Evolutionary conservation across 2,113 vertebrate genomes (phyloP).

Genomic region (Dipodomys stephensi): DNA sequence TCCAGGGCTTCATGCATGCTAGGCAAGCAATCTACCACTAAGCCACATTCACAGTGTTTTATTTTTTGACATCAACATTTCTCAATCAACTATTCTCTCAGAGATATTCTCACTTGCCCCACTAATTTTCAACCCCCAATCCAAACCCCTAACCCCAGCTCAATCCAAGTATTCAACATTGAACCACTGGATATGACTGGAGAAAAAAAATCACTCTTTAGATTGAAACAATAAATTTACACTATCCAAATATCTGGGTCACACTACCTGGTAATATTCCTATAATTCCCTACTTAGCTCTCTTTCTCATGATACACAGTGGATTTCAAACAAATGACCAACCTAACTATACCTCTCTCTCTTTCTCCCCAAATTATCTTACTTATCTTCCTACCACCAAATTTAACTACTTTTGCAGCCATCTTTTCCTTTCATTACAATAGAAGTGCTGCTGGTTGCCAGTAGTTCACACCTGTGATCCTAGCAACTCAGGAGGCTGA

Average conservation of each 20-base stretch:
- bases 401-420: background rate
- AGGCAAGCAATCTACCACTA: too few relatives aligned
- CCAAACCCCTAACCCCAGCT: conserved; percentile 43
- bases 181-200: background rate
- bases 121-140: background rate
- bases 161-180: background rate
- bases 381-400: conserved; percentile 22
- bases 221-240: conserved; percentile 31
- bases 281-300: background rate
- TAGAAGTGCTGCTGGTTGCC: background rate
- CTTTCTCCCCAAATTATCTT: conserved; percentile 42
- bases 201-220: conserved; percentile 18
- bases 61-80: background rate
- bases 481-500: too few relatives aligned
- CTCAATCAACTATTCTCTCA: conserved; percentile 26
- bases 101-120: conserved; percentile 8
- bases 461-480: too few relatives aligned
- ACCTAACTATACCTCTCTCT: background rate
- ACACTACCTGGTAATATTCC: background rate
- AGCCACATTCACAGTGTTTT: too few relatives aligned
- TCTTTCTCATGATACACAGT: conserved; percentile 6
- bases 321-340: conserved; percentile 48
- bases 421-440: conserved; percentile 13
- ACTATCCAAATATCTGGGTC: conserved; percentile 44
- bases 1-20: too few relatives aligned